Evolutionary conservation across 92 coral and sea anemone species (phyloP), one percentile per base, ranked within the genome.

Genomic region (Porites lobata): DNA sequence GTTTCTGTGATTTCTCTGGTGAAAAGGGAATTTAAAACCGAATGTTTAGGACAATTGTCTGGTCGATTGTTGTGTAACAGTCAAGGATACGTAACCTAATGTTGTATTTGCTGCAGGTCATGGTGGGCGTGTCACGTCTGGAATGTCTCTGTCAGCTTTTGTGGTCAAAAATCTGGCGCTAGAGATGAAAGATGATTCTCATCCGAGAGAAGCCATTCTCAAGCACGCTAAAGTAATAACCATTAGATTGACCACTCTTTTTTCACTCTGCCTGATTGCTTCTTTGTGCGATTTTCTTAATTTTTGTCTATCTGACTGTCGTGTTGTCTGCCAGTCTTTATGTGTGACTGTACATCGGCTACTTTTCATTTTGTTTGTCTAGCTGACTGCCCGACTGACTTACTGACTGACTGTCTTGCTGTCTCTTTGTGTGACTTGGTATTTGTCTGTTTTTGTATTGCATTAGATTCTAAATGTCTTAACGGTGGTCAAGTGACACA

Each of bases 171-270:
- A 96, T 86, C 79, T 98, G 62, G 99, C 99, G 52, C 91, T 98
- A 6, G 94, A 98, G 79, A 98, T 96, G 90, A 93, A 90, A 64
- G 99, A 98, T 56, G 99, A 98, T 71, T 96, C 98, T 8, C 96
- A 98, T 69, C 99, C 99, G 12, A 87, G 99, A n/a, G 99, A 98
- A 62, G 98, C 99, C 29, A 98, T 98, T 57, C 98, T 98, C 26
- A 93, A 93, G 38, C 97, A 94, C 81, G 98, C 98, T 12, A 91
- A 96, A 94, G 98, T 96, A 11, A 58, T 96, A 11, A 58, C 3
- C 17, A 38, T 38, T 38, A 38, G 47, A 38, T 38, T 38, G 47
- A 38, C 47, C 47, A 38, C 47, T 38, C 47, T 38, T 38, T 38
- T 38, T 38, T 38, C 0, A 38, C 47, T 38, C 47, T 38, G 47